Conservation (phyloP, 2,888 invertebrate genomes). For the Plebejus anna region DNA sequence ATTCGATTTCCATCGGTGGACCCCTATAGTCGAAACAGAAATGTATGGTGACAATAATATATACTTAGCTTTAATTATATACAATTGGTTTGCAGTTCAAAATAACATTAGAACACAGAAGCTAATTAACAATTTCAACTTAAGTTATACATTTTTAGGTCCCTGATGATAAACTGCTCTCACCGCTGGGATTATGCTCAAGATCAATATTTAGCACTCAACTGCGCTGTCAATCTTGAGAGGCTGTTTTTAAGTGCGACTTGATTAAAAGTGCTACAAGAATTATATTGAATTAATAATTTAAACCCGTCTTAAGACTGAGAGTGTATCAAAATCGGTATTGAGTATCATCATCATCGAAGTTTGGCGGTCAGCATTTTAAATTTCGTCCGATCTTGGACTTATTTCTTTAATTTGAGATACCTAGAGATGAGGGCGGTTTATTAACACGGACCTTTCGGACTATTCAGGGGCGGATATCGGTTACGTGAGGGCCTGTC, state of each 20-base stretch:
- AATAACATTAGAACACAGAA: background rate
- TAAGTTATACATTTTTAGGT: background rate
- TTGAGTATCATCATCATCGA: background rate
- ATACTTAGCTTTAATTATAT: background rate
- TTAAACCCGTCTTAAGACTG: too few species aligned
- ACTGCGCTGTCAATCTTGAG: background rate
- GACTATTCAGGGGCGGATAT: background rate
- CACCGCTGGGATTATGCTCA: background rate
- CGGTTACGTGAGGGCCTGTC: slow-evolving; percentile 82
- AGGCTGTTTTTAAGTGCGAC: background rate
- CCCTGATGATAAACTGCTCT: background rate
- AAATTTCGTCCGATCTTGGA: background rate
- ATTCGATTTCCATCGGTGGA: slow-evolving; percentile 47
- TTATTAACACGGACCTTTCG: background rate
- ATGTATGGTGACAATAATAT: slow-evolving; percentile 14
- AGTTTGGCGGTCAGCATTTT: background rate
- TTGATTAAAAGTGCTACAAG: background rate
- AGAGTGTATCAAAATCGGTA: too few species aligned
- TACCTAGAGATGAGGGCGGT: background rate
- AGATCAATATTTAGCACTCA: background rate
- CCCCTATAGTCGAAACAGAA: slow-evolving; percentile 16
- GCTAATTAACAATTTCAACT: background rate
- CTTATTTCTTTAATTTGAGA: background rate
- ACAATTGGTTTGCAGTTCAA: background rate
- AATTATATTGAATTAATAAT: background rate